Evolutionary conservation across 1,140 invertebrate species (phyloP), one percentile per base, ranked within the genome.

Genomic region (Arion vulgaris): DNA sequence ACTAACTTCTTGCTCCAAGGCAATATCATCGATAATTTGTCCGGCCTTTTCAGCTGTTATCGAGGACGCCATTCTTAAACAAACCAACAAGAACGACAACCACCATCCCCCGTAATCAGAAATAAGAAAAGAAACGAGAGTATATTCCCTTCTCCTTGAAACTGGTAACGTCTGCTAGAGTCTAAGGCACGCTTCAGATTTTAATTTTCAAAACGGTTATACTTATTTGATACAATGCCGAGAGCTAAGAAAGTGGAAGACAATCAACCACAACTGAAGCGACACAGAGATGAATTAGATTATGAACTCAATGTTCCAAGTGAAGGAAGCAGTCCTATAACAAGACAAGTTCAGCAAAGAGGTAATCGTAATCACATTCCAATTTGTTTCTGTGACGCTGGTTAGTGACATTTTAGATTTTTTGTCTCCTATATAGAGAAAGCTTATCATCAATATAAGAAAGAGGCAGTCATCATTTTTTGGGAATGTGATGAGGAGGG

Each of bases 1-100:
- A n/a, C n/a, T n/a, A n/a, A 90, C 89, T 83, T 90, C 89, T 83
- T 89, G 88, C 5, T 81, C 88, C 32, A 90, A 80, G 28, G 88
- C 82, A 71, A 86, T 83, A 77, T 90, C 89, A 41, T 87, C 86
- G 36, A 90, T 83, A 53, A 90, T 86, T 79, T 86, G 78, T 28
- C 87, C 73, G 4, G 89, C 88, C 74, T 86, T 76, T 51, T 88
- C 80, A 72, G 82, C 85, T 81, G 87, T 87, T 83, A 87, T 83
- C 15, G 78, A 38, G n/a, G 86, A 74, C 80, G 88, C 87, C 89
- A 89, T 89, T 81, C 88, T 84, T 84, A 88, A 89, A 86, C 86
- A 88, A 68, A 38, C 76, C 76, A 68, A 79, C 76, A 79, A 68
- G 76, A 53, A 41, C 1, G 71, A 72, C 39, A 72, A 72, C 26